Evolutionary conservation across 2,888 invertebrate genomes (phyloP).

Genomic region (Schrankia costaestrigalis): DNA sequence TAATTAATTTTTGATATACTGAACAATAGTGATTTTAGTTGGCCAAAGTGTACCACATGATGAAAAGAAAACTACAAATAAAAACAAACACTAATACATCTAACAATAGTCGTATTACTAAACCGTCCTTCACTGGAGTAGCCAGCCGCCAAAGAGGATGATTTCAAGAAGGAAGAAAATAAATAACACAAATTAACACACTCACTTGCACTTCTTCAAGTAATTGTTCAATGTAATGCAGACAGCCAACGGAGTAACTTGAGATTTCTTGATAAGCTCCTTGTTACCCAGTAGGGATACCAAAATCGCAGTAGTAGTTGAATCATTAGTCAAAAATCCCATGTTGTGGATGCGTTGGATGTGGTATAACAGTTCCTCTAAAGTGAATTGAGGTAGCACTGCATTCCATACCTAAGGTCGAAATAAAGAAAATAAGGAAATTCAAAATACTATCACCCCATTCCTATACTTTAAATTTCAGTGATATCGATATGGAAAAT

Average conservation of each 20-base stretch:
- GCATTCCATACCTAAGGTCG: constrained; percentile 81
- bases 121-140: too few species aligned
- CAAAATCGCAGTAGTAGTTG: constrained; percentile 73
- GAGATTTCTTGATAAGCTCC: constrained; percentile 64
- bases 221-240: constrained; percentile 82
- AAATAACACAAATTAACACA: constrained; percentile 11
- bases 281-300: constrained; percentile 74
- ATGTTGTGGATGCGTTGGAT: constrained; percentile 83
- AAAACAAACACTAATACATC: too few species aligned
- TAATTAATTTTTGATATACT: too few species aligned
- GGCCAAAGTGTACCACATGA: too few species aligned
- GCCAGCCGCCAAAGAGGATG: background rate
- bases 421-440: background rate
- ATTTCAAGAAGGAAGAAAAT: background rate
- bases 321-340: constrained; percentile 78
- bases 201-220: constrained; percentile 82
- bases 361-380: constrained; percentile 73
- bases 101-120: too few species aligned
- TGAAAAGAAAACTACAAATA: too few species aligned
- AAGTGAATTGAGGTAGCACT: constrained; percentile 76
- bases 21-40: too few species aligned
- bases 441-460: background rate
- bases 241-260: constrained; percentile 73
- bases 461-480: too few species aligned
- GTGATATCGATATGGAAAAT: too few species aligned